phyloP scores from a whole-genome alignment of 2,113 vertebrate species.

The Strigops habroptila region DNA sequence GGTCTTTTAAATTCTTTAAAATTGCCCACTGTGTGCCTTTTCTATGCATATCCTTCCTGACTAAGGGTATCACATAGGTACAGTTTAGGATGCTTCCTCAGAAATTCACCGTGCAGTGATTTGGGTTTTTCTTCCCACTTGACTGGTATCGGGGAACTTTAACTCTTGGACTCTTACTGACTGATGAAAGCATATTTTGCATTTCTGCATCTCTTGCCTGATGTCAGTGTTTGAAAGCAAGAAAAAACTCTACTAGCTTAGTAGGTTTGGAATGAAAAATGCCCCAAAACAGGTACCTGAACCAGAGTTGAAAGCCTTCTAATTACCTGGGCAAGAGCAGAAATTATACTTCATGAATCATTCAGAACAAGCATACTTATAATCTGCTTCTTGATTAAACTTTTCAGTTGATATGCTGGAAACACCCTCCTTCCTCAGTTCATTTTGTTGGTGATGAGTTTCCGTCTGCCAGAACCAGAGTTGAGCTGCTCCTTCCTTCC shows the following conservation, averaged over 20 bases:
- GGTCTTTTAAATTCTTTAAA: neutral
- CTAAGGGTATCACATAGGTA: fast-evolving
- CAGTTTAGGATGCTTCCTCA: neutral
- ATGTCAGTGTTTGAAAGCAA: neutral
- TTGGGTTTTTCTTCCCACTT: neutral
- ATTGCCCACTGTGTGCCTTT: neutral
- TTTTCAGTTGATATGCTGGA: slow-evolving; percentile 21
- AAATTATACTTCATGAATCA: slow-evolving; percentile 58
- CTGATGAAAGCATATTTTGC: neutral
- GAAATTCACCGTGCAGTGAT: neutral
- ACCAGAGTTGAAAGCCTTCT: slow-evolving; percentile 15
- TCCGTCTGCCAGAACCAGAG: neutral
- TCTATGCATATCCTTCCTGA: neutral
- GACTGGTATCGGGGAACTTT: neutral
- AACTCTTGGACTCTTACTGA: neutral
- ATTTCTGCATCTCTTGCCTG: neutral
- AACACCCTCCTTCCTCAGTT: slow-evolving; percentile 16
- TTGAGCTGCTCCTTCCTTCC: neutral
- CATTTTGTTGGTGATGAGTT: neutral
- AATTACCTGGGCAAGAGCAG: slow-evolving; percentile 15
- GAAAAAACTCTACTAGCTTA: neutral
- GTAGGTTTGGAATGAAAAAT: slow-evolving; percentile 1
- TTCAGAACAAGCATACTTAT: slow-evolving; percentile 43
- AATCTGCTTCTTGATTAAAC: slow-evolving; percentile 47
- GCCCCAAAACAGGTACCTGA: neutral